A percentile compares a stretch with the other conserved stretches of the same genome.
Evolutionary conservation across 2,113 vertebrate genomes (phyloP).

Genomic region (Porphyrio hochstetteri): DNA sequence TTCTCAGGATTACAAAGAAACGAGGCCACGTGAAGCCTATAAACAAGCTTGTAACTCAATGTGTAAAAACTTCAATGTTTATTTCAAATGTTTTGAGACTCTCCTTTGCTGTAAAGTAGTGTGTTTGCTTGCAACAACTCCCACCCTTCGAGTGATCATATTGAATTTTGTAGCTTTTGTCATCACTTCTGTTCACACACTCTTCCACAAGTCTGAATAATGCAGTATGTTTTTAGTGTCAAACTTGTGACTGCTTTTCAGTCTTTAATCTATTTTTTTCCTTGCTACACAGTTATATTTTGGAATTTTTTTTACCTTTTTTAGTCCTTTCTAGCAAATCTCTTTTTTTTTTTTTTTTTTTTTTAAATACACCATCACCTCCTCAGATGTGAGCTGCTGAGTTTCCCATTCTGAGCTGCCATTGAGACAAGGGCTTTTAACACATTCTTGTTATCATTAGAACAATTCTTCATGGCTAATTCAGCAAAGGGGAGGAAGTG

Average conservation of each 20-base stretch:
- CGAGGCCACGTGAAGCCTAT: neutral
- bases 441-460: neutral
- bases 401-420: neutral
- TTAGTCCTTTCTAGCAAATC: neutral
- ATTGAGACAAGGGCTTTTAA: neutral
- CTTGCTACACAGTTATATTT: neutral
- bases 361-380: neutral
- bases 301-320: neutral
- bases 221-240: neutral
- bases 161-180: constrained; percentile 52
- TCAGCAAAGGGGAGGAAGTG: neutral
- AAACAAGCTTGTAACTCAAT: constrained; percentile 4
- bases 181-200: constrained; percentile 28
- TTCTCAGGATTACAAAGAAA: constrained; percentile 21
- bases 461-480: neutral
- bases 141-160: neutral
- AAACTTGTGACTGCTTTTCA: neutral
- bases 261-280: neutral
- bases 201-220: constrained; percentile 22
- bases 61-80: constrained; percentile 25
- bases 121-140: constrained; percentile 32
- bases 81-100: constrained; percentile 46
- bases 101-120: neutral
- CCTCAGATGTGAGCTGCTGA: neutral
- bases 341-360: neutral